These are phyloP conservation scores for Tangara arthus DNA, from an alignment of 2,797 vertebrate species.

Conservation along the genomic window DNA sequence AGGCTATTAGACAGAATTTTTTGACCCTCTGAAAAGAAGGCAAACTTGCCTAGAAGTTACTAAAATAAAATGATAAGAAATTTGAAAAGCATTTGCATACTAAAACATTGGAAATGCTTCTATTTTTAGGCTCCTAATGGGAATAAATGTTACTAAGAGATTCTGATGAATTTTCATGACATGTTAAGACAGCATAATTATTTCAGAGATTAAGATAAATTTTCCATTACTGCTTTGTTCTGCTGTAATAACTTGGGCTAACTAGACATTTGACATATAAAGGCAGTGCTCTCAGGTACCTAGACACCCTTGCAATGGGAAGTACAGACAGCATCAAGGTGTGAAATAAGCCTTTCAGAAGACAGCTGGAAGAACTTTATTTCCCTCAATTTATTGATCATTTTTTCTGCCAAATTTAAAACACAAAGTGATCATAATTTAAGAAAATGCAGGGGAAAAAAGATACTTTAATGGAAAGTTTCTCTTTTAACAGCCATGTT, in stretches of 20 bases:
- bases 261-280: background rate
- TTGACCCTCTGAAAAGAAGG: background rate
- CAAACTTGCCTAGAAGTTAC: background rate
- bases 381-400: background rate
- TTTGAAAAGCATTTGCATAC: background rate
- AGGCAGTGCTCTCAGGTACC: background rate
- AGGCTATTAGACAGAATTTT: background rate
- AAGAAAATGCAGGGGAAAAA: rapidly evolving
- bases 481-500: background rate
- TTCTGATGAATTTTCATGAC: background rate
- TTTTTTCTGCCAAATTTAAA: background rate
- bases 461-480: background rate
- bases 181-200: background rate
- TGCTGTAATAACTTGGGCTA: background rate
- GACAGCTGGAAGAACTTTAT: background rate
- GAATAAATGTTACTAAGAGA: background rate
- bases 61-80: background rate
- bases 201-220: background rate
- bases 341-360: background rate
- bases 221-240: background rate
- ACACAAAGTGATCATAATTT: background rate
- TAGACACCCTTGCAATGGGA: background rate
- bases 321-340: background rate
- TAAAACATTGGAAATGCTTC: background rate
- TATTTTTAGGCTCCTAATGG: background rate